phyloP scores from a whole-genome alignment of 2,797 vertebrate species.

The Loriculus beryllinus region DNA sequence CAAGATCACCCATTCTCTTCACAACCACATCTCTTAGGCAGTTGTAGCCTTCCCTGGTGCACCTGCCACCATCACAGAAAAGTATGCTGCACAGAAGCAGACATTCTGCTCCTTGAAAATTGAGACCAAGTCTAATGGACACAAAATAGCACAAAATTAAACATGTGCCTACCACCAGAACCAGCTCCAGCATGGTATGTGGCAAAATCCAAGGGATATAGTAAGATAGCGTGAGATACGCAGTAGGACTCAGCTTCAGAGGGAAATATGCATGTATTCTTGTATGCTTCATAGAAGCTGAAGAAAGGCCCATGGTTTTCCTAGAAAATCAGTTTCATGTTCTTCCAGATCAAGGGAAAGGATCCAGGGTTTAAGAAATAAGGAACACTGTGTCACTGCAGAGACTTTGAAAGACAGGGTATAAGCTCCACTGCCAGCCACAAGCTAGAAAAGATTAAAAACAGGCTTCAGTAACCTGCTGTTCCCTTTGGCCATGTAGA shows the following conservation, averaged over 20 bases:
- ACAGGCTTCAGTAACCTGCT: neutral
- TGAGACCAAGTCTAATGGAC: fast-evolving
- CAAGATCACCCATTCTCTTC: neutral
- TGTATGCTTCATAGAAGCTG: neutral
- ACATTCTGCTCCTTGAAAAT: neutral
- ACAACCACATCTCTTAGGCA: neutral
- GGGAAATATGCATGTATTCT: fast-evolving
- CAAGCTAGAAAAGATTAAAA: neutral
- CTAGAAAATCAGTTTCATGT: neutral
- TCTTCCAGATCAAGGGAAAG: neutral
- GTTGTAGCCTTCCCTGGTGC: neutral
- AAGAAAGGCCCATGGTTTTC: neutral
- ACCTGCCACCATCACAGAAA: no score
- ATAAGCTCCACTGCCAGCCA: neutral
- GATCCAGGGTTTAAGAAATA: neutral
- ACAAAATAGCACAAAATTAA: neutral
- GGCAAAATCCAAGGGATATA: neutral
- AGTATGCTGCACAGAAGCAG: neutral
- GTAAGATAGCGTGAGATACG: fast-evolving
- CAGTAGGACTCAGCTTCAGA: neutral
- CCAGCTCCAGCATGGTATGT: neutral
- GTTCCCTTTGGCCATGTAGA: neutral
- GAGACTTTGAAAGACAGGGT: neutral
- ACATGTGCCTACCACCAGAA: neutral
- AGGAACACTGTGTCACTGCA: neutral